Evolutionary conservation across 2,113 vertebrate genomes (phyloP).

Genomic region (Mirza zaza): DNA sequence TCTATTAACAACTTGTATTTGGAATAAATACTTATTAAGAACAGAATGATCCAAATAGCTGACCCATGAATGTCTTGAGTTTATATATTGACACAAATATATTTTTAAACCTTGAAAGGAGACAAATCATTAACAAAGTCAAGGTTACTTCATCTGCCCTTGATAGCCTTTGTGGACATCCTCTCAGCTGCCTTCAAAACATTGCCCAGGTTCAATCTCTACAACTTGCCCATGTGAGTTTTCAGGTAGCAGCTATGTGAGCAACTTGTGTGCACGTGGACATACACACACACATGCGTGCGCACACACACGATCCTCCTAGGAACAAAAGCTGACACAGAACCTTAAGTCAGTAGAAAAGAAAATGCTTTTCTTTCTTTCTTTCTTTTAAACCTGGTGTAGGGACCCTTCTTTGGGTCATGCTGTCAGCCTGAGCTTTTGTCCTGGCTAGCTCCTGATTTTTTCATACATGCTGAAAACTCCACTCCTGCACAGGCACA

Average conservation of each 20-base stretch:
- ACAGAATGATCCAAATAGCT: not conserved
- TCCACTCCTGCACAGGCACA: conserved; percentile 4
- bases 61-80: not conserved
- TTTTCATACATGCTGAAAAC: not conserved
- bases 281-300: not conserved
- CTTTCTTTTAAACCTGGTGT: not conserved
- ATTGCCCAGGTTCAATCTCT: not conserved
- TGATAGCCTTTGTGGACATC: not conserved
- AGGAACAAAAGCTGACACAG: conserved; percentile 43
- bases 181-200: not conserved
- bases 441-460: not conserved
- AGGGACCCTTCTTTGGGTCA: not conserved
- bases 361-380: not conserved
- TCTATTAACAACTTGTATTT: not conserved
- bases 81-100: not conserved
- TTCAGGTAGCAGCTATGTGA: conserved; percentile 14
- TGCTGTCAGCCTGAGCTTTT: not conserved
- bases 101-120: conserved; percentile 1
- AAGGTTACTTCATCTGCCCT: not conserved
- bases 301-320: not conserved
- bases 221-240: not conserved
- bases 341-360: conserved; percentile 18
- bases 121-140: not conserved
- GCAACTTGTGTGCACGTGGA: not conserved
- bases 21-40: not conserved